phyloP scores from a whole-genome alignment of 2,797 vertebrate genomes.

The Babyrousa celebensis region DNA sequence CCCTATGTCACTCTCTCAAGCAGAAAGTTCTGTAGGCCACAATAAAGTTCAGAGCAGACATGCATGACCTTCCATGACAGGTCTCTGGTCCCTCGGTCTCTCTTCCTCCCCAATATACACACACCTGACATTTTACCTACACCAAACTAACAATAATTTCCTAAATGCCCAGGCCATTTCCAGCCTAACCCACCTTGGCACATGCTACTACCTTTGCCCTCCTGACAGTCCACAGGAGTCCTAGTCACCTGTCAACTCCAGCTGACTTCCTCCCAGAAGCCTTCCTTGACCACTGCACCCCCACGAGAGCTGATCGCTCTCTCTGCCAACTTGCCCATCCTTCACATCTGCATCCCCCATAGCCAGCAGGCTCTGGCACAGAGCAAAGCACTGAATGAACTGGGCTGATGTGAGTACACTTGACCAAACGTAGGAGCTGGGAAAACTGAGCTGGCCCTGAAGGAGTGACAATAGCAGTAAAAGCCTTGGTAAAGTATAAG shows the following conservation, averaged over 20 bases:
- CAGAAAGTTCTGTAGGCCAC: neutral
- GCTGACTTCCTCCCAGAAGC: neutral
- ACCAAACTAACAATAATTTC: neutral
- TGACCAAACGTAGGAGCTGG: neutral
- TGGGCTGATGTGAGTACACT: neutral
- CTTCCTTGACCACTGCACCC: neutral
- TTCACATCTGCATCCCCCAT: neutral
- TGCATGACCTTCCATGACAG: neutral
- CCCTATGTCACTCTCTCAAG: neutral
- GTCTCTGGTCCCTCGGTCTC: neutral
- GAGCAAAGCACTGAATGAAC: neutral
- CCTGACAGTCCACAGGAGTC: neutral
- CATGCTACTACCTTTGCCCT: neutral
- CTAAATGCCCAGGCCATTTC: neutral
- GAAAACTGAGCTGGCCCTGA: conserved; percentile 2
- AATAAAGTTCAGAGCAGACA: neutral
- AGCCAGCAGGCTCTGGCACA: neutral
- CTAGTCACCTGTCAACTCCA: neutral
- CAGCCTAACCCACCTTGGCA: neutral
- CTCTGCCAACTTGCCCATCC: neutral
- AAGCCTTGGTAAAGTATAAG: conserved; percentile 4
- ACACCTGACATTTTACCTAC: neutral
- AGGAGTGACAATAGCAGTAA: neutral
- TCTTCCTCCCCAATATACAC: neutral
- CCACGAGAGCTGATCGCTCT: neutral